phyloP scores from a whole-genome alignment of 2,797 vertebrate species.

The Myripristis murdjan region DNA sequence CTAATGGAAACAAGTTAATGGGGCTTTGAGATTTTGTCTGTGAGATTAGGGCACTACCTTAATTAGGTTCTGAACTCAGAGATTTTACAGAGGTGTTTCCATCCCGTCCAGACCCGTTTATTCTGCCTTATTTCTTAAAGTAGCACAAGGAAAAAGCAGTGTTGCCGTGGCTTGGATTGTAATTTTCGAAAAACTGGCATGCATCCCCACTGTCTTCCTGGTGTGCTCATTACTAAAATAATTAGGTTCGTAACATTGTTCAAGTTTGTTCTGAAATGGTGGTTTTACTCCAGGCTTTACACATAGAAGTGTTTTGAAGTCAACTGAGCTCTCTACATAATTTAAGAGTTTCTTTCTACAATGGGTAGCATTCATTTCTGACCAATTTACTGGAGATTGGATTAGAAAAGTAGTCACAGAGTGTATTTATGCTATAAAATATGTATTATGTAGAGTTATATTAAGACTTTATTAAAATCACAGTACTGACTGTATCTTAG shows the following conservation, averaged over 20 bases:
- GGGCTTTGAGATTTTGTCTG: slow-evolving; percentile 2
- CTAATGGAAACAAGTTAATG: background rate
- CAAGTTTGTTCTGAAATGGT: slow-evolving; percentile 41
- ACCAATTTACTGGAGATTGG: slow-evolving; percentile 41
- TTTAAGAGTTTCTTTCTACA: slow-evolving; percentile 43
- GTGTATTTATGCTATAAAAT: slow-evolving; percentile 18
- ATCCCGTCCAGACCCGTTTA: too few relatives aligned
- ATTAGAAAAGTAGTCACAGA: slow-evolving; percentile 28
- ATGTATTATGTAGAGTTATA: slow-evolving; percentile 1
- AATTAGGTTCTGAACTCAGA: background rate
- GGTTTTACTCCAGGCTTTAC: slow-evolving; percentile 54
- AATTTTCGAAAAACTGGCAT: slow-evolving; percentile 27
- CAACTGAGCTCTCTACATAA: slow-evolving; percentile 57
- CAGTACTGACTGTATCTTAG: background rate
- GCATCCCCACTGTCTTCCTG: slow-evolving; percentile 36
- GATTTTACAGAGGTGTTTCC: background rate
- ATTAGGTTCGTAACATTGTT: slow-evolving; percentile 51
- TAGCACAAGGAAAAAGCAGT: background rate
- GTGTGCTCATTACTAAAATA: slow-evolving; percentile 52
- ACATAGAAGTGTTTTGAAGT: slow-evolving; percentile 55
- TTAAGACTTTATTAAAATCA: background rate
- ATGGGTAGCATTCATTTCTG: slow-evolving; percentile 39
- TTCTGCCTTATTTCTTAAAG: background rate
- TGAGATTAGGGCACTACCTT: background rate
- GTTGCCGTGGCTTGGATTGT: background rate